Evolutionary conservation across 2,888 invertebrate species (phyloP).

Genomic region (Melangyna quadrimaculata): DNA sequence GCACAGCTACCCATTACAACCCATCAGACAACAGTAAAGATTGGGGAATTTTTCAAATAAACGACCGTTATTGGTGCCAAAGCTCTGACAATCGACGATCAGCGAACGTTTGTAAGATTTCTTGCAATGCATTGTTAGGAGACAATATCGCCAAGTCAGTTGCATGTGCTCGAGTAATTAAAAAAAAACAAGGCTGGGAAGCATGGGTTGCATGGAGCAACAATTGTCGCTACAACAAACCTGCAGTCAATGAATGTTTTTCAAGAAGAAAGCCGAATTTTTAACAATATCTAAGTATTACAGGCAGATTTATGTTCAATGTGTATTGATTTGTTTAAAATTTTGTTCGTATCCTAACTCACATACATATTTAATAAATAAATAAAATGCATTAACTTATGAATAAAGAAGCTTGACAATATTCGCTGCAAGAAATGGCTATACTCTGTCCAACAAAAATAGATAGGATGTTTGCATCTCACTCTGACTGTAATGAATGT

Average conservation of each 20-base stretch:
- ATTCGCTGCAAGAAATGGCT: too few species aligned
- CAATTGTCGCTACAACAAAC: slow-evolving; percentile 75
- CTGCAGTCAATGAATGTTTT: slow-evolving; percentile 75
- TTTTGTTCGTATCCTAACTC: too few species aligned
- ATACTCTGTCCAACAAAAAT: too few species aligned
- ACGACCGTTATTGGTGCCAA: slow-evolving; percentile 79
- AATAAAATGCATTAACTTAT: too few species aligned
- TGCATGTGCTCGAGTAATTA: slow-evolving; percentile 76
- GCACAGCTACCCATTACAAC: slow-evolving; percentile 79
- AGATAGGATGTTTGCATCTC: too few species aligned
- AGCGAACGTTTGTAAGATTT: slow-evolving; percentile 75
- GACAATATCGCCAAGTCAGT: slow-evolving; percentile 76
- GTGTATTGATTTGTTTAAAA: neutral
- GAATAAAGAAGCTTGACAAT: too few species aligned
- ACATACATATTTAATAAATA: too few species aligned
- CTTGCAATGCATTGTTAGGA: slow-evolving; percentile 75
- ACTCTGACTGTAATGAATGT: too few species aligned
- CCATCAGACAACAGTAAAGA: slow-evolving; percentile 82
- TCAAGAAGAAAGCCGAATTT: too few species aligned
- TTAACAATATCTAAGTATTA: neutral
- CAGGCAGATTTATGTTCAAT: too few species aligned
- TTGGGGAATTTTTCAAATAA: slow-evolving; percentile 79
- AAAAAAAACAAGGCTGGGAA: slow-evolving; percentile 75
- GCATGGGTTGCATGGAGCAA: slow-evolving; percentile 79
- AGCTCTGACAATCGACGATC: slow-evolving; percentile 74